Conservation (phyloP, 1,140 invertebrate species). For the Homarus americanus region DNA sequence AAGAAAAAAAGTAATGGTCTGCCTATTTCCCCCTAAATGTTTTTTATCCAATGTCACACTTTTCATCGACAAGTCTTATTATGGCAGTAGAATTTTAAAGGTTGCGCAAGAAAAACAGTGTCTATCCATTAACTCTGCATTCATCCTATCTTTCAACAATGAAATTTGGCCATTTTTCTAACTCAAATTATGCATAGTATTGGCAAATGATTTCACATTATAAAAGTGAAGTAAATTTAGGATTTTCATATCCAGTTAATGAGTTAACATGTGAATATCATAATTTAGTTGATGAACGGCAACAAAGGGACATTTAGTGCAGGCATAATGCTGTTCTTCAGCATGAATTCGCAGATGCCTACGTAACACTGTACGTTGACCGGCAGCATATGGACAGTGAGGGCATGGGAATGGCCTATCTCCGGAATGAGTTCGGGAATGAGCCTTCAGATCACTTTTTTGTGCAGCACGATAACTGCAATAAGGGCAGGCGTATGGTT, state of each 20-base stretch:
- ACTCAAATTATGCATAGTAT: no score
- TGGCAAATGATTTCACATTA: no score
- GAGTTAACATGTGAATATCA: conserved; percentile 30
- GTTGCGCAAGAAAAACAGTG: not conserved
- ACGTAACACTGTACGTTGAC: conserved; percentile 7
- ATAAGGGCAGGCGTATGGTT: conserved; percentile 23
- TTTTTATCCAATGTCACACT: not conserved
- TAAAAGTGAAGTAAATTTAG: no score
- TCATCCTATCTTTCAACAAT: not conserved
- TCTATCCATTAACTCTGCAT: not conserved
- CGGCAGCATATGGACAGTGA: conserved; percentile 10
- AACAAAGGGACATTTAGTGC: conserved; percentile 47
- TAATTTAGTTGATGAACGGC: conserved; percentile 7
- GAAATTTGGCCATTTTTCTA: no score
- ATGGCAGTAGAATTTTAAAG: not conserved
- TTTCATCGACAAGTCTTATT: not conserved
- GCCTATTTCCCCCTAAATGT: conserved; percentile 77
- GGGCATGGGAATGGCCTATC: conserved; percentile 30
- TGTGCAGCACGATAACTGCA: conserved; percentile 39
- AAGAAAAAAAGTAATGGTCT: conserved; percentile 1
- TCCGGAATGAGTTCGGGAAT: conserved; percentile 33
- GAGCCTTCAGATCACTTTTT: conserved; percentile 38
- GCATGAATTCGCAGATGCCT: conserved; percentile 16
- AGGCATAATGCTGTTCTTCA: conserved; percentile 24
- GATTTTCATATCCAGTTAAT: not conserved